These are phyloP conservation scores for Poecilia picta DNA, from an alignment of 2,797 vertebrate species.

Conservation along the genomic window DNA sequence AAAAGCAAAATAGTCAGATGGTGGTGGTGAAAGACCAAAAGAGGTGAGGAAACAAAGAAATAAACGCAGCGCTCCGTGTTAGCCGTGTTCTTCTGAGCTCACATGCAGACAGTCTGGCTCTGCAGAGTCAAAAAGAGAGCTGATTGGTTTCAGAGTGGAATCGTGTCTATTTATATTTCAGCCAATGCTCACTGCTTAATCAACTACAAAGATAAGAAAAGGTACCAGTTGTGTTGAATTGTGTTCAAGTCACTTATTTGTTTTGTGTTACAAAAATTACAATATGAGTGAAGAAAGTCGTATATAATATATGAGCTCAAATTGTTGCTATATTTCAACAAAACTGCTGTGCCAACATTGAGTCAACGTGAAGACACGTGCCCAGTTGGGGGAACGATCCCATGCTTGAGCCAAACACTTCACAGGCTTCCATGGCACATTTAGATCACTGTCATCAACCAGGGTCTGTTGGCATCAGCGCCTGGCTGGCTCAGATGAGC, in stretches of 20 bases:
- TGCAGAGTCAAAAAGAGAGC: slow-evolving; percentile 21
- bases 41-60: slow-evolving; percentile 71
- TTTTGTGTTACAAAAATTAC: neutral
- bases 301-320: neutral
- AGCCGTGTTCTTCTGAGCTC: slow-evolving; percentile 51
- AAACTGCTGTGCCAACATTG: slow-evolving; percentile 19
- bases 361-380: slow-evolving; percentile 15
- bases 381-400: slow-evolving; percentile 26
- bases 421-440: slow-evolving; percentile 53
- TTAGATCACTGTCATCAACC: slow-evolving; percentile 53
- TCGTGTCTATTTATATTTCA: slow-evolving; percentile 42
- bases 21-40: slow-evolving; percentile 55
- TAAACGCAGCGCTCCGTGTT: slow-evolving; percentile 51
- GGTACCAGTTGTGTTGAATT: neutral
- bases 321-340: neutral
- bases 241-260: neutral
- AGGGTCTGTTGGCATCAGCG: slow-evolving; percentile 54
- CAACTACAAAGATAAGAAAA: slow-evolving; percentile 16
- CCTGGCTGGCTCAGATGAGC: slow-evolving; percentile 63
- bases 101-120: slow-evolving; percentile 24
- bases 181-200: slow-evolving; percentile 25
- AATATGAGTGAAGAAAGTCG: neutral
- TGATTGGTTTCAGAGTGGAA: slow-evolving; percentile 19
- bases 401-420: slow-evolving; percentile 43
- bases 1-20: slow-evolving; percentile 73